phyloP scores from a whole-genome alignment of 2,888 invertebrate genomes.

The Meteorus colon region DNA sequence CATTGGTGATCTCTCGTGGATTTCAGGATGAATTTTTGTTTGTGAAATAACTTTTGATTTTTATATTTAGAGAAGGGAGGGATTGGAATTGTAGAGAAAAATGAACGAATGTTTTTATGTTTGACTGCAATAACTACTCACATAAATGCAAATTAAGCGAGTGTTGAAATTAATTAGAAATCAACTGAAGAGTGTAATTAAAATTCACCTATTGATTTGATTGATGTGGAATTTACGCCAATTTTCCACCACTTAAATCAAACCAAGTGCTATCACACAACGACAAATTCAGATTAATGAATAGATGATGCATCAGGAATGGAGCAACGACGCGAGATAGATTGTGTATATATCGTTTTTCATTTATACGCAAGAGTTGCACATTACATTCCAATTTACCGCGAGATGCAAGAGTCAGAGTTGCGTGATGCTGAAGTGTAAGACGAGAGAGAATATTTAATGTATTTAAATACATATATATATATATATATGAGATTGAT shows the following conservation, averaged over 20 bases:
- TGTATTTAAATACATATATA: neutral
- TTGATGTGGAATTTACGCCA: conserved; percentile 36
- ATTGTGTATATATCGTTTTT: neutral
- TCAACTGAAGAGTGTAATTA: conserved; percentile 30
- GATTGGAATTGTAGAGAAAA: no score
- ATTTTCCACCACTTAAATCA: conserved; percentile 43
- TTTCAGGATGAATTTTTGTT: no score
- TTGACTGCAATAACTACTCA: neutral
- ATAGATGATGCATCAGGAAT: conserved; percentile 18
- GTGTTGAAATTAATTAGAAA: conserved; percentile 7
- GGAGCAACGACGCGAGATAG: conserved; percentile 8
- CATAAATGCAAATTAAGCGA: neutral
- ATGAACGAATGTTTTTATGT: neutral
- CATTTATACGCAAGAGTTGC: neutral
- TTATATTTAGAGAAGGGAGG: no score
- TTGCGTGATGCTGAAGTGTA: no score
- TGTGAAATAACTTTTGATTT: no score
- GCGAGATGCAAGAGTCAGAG: conserved; percentile 17
- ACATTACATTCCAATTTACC: neutral
- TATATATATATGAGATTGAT: conserved; percentile 3
- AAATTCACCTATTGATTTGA: conserved; percentile 10
- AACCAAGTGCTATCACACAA: conserved; percentile 28
- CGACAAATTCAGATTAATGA: conserved; percentile 43
- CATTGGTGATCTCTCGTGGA: no score
- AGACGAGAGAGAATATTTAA: neutral